phyloP scores from a whole-genome alignment of 2,888 invertebrate species.

The Zeuzera pyrina region DNA sequence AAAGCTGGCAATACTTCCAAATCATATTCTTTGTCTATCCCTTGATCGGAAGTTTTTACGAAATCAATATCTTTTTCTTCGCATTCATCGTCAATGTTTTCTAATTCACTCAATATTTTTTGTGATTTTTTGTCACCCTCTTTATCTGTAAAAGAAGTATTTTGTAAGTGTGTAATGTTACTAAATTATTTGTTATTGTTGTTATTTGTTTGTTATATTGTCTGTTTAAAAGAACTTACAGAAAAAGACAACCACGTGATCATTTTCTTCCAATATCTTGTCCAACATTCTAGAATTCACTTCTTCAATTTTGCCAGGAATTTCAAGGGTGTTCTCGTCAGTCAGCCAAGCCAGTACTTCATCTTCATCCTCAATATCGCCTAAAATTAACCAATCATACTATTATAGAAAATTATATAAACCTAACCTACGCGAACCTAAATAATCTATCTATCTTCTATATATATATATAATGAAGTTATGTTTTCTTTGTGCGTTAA shows the following conservation, averaged over 20 bases:
- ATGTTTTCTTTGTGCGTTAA: too few relatives aligned
- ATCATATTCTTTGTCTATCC: slow-evolving; percentile 90
- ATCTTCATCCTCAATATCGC: slow-evolving; percentile 92
- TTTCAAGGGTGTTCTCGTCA: slow-evolving; percentile 90
- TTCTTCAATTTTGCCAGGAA: slow-evolving; percentile 94
- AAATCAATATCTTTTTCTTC: slow-evolving; percentile 94
- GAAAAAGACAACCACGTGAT: slow-evolving; percentile 93
- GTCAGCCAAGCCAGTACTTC: slow-evolving; percentile 93
- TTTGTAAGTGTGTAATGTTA: background rate
- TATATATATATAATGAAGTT: too few relatives aligned
- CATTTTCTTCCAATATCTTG: slow-evolving; percentile 88
- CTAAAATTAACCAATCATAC: slow-evolving; percentile 35
- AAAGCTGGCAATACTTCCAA: slow-evolving; percentile 85
- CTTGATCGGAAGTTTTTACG: slow-evolving; percentile 91
- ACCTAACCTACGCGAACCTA: too few relatives aligned
- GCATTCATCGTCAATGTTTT: slow-evolving; percentile 94
- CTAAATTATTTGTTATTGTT: too few relatives aligned
- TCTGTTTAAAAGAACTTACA: slow-evolving; percentile 82
- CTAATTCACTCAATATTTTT: slow-evolving; percentile 89
- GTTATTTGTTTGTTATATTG: too few relatives aligned
- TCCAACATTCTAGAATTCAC: slow-evolving; percentile 93
- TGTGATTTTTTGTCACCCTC: slow-evolving; percentile 92
- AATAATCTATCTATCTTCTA: too few relatives aligned
- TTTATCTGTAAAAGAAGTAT: slow-evolving; percentile 74
- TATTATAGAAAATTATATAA: background rate